Base-by-base conservation (phyloP, 2,797 vertebrate species). In the Megaceryle alcyon region DNA sequence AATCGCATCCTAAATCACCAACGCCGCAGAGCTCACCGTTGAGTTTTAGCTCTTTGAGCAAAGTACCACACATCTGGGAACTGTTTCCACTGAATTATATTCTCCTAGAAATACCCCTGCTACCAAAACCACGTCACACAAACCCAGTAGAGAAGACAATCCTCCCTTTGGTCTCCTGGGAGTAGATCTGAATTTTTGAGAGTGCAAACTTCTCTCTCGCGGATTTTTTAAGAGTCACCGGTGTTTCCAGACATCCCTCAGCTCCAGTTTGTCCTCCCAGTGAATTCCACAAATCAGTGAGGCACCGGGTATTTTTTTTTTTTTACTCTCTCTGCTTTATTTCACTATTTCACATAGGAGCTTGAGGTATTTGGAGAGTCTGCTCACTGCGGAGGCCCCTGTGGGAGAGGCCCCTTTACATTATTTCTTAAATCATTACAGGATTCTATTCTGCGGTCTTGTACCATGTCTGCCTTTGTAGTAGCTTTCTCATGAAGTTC, bases 1-100 rank as follows among this genome's bases (percentile, higher is more conserved):
- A 80, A 86, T 88, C 66, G 14, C 57, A 78, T 53, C 59, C 64
- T 87, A 94, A 90, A 93, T 87, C 53, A 92, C 23, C 46, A 44
- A 65, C 90, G 78, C 44, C 82, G 44, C 12, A 53, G 49, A 21
- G 57, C 35, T 96, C 53, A 33, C 53, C 9, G 10, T 1, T 39
- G 53, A 79, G 51, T 86, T 95, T 95, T 90, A 90, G 26, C 2
- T 64, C 63, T 88, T 83, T 57, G 29, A 35, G 84, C 48, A 88
- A 77, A 94, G 90, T 73, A 68, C 26, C 4, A 6, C n/a, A 72
- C 7, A 3, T 82, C 39, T 61, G 28, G 82, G 80, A 79, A 64
- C 33, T 70, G 41, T 60, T 84, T 73, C 26, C 25, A 66, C 53
- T 8, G 26, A 90, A 44, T 64, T 73, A 41, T 37, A 44, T 86